These are phyloP conservation scores for Odocoileus virginianus DNA, from an alignment of 2,113 vertebrate genomes.

Conservation along the genomic window DNA sequence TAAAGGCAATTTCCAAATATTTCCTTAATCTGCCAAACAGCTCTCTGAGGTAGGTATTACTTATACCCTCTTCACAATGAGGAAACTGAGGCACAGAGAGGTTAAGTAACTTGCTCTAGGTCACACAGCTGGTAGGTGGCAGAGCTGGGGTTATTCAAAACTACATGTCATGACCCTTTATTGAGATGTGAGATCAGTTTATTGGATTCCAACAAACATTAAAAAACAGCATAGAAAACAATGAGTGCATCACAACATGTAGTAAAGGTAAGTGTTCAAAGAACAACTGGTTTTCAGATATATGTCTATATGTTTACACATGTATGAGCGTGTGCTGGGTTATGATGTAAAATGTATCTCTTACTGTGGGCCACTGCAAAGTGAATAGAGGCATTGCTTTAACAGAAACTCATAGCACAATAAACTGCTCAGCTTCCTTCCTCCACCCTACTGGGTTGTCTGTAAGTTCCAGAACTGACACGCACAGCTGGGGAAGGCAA, in stretches of 20 bases:
- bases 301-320: background rate
- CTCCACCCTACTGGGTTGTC: background rate
- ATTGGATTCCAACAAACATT: slow-evolving; percentile 28
- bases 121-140: slow-evolving; percentile 27
- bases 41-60: background rate
- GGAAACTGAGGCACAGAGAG: slow-evolving; percentile 18
- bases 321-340: background rate
- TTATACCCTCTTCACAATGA: background rate
- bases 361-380: background rate
- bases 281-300: background rate
- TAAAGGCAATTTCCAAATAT: background rate
- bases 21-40: background rate
- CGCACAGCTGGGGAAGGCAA: background rate
- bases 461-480: background rate
- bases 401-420: background rate
- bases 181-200: slow-evolving; percentile 22
- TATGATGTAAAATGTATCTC: slow-evolving; percentile 11
- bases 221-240: background rate
- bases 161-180: slow-evolving; percentile 5
- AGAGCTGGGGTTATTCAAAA: slow-evolving; percentile 16
- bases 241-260: background rate
- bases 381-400: background rate
- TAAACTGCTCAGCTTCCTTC: background rate
- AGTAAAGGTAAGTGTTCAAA: slow-evolving; percentile 52
- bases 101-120: background rate